Base-by-base conservation (phyloP, 2,888 invertebrate species). In the Nomada ruficornis region DNA sequence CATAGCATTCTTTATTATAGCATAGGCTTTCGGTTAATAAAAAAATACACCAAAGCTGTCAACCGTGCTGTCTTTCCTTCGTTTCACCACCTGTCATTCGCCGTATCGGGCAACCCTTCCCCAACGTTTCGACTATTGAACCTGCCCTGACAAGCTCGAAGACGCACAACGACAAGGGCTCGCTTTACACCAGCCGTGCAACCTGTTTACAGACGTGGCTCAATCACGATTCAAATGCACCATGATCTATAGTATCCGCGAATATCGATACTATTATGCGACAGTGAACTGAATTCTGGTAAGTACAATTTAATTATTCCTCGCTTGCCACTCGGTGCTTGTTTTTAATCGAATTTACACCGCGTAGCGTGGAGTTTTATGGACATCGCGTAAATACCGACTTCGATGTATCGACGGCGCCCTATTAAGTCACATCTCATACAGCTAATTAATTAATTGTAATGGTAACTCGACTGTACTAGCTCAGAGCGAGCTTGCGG, bases 1-100 rank as follows among this genome's bases (percentile, higher is more conserved):
- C 85, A 88, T 87, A 90, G 89, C 88, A 88, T 89, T 90, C 88
- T 90, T 88, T 90, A 92, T 90, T 89, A 89, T 85, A 90, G 89
- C 83, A 77, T 91, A 91, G 92, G 87, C 89, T 91, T 90, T 90
- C 90, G 89, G 87, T 91, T 91, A 92, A 91, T 92, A 91, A 92
- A 91, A 90, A 81, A 90, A 81, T 83, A 86, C 74, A 82, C 86
- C 81, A 87, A 87, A 88, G 82, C 80, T 87, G 77, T 52, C 55
- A 29, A 47, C n/a, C 7, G 36, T n/a, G 26, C 26, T n/a, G 42
- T 63, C n/a, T 54, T 11, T 11, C 20, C 47, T 62, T 65, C 44
- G 9, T 26, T 54, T 18, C 1, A 10, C 18, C 36, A 1, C 23
- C 18, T n/a, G 2, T n/a, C 23, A 11, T 36, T 36, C 7, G 15